These are phyloP conservation scores for Cryptocheilus praepositus DNA, from an alignment of 2,888 invertebrate genomes.

Conservation along the genomic window DNA sequence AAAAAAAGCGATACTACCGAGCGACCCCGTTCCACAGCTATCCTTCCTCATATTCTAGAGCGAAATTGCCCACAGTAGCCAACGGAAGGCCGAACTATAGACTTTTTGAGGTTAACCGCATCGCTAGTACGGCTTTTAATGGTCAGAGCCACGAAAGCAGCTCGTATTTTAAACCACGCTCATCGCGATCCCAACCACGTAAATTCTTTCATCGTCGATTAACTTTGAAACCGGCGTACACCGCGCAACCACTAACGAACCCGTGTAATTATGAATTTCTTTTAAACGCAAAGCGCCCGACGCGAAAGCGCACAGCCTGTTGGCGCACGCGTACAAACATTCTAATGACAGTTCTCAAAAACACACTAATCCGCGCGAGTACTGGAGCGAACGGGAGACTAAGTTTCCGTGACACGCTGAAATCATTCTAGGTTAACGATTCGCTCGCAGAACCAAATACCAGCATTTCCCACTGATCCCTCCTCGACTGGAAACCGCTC, in stretches of 20 bases:
- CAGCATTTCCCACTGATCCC: too few species aligned
- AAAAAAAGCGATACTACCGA: constrained; percentile 25
- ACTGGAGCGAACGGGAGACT: too few species aligned
- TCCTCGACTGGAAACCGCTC: too few species aligned
- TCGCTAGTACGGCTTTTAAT: constrained; percentile 58
- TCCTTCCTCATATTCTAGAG: constrained; percentile 47
- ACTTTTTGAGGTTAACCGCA: constrained; percentile 58
- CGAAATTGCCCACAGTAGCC: constrained; percentile 54
- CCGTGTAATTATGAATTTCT: constrained; percentile 43
- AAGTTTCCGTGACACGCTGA: too few species aligned
- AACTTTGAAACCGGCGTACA: constrained; percentile 38
- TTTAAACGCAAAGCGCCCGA: constrained; percentile 13
- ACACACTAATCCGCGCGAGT: too few species aligned
- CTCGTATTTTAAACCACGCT: constrained; percentile 54
- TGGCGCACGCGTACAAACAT: too few species aligned
- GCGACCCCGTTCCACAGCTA: constrained; percentile 49
- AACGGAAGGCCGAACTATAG: constrained; percentile 53
- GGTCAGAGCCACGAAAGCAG: constrained; percentile 58
- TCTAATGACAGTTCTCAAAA: too few species aligned
- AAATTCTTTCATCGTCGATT: constrained; percentile 57
- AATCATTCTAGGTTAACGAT: too few species aligned
- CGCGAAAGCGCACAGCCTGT: neutral
- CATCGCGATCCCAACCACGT: constrained; percentile 37
- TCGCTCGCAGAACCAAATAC: too few species aligned
- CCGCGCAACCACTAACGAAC: constrained; percentile 47